Conservation (phyloP, 2,113 vertebrate species). For the Brienomyrus brachyistius region DNA sequence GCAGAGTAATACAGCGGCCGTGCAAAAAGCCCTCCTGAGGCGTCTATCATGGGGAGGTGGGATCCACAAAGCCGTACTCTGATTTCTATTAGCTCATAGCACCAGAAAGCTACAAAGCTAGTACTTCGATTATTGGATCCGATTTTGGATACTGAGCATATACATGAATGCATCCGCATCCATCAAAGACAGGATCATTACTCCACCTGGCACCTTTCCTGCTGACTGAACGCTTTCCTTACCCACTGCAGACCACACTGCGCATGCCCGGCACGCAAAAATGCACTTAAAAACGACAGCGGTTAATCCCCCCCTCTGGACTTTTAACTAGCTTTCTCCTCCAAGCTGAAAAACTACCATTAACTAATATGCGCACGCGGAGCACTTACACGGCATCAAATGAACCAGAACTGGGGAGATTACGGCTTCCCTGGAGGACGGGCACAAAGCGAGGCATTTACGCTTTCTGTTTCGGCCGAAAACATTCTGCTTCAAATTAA, state of each 20-base stretch:
- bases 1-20: not conserved
- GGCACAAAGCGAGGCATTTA: not conserved
- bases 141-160: not conserved
- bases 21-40: not conserved
- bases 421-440: not conserved
- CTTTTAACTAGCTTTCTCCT: not conserved
- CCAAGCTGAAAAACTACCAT: not conserved
- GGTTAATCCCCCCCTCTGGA: not conserved
- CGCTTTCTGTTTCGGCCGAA: not conserved
- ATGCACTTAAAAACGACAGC: not conserved
- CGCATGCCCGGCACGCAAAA: not conserved
- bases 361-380: not conserved
- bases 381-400: not conserved
- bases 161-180: not conserved
- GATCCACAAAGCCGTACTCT: not conserved
- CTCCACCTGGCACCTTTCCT: not conserved
- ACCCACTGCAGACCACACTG: not conserved
- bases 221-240: not conserved
- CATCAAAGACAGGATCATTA: not conserved
- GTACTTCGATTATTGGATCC: not conserved
- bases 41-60: not conserved
- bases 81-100: not conserved
- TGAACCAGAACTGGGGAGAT: not conserved
- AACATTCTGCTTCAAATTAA: not conserved
- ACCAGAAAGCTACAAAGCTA: not conserved